Evolutionary conservation across 2,113 vertebrate species (phyloP).

Genomic region (Kryptolebias marmoratus): DNA sequence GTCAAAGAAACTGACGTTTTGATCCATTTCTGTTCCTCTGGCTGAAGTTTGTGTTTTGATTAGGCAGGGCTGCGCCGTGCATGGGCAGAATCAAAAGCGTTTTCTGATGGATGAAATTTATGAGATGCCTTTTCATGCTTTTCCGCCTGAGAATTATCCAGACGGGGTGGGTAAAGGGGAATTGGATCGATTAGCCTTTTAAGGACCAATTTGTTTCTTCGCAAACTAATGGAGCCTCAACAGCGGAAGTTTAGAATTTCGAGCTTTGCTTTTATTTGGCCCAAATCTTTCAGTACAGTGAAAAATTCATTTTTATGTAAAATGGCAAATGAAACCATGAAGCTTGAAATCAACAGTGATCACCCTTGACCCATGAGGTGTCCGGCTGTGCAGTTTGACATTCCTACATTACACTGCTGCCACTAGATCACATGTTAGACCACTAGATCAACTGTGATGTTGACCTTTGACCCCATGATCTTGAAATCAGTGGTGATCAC

Average conservation of each 20-base stretch:
- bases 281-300: background rate
- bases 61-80: slow-evolving; percentile 14
- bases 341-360: too few species aligned
- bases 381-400: too few species aligned
- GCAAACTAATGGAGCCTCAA: slow-evolving; percentile 13
- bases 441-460: too few species aligned
- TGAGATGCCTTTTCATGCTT: slow-evolving; percentile 33
- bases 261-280: background rate
- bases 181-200: slow-evolving; percentile 37
- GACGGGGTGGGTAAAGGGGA: slow-evolving; percentile 9
- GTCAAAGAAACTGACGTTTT: slow-evolving; percentile 45
- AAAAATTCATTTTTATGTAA: background rate
- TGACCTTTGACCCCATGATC: too few species aligned
- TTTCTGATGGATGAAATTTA: slow-evolving; percentile 50
- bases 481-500: too few species aligned
- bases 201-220: slow-evolving; percentile 28
- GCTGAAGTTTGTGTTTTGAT: slow-evolving; percentile 57
- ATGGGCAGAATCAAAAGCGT: slow-evolving; percentile 44
- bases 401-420: too few species aligned
- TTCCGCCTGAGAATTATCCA: slow-evolving; percentile 17
- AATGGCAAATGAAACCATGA: background rate
- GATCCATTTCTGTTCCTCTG: slow-evolving; percentile 54
- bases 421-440: too few species aligned
- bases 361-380: too few species aligned
- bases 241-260: background rate